Evolutionary conservation across 2,797 vertebrate species (phyloP), one percentile per base, ranked within the genome.

Genomic region (Mastacembelus armatus): DNA sequence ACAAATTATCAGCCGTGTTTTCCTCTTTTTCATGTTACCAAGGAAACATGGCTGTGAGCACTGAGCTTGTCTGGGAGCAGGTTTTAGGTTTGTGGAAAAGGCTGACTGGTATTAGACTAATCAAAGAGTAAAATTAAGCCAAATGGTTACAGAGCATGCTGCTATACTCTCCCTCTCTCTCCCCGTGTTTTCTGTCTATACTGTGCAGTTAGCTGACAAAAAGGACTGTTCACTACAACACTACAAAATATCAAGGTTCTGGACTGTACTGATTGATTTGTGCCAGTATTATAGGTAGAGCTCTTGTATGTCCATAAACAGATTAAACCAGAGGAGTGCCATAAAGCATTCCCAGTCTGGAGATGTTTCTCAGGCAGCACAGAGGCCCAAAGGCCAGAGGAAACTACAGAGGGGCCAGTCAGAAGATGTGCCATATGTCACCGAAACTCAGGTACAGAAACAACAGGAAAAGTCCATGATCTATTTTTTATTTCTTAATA

Each of bases 371-470:
- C 94, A 95, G 83, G 93, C 94, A 0, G 71, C 86, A 9, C 92
- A 92, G 58, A 93, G 85, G 5, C 94, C 95, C 60, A 93, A 84
- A 55, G 90, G 88, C 65, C 91, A 91, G 15, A 93, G 93, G 58
- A 91, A 87, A 32, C 90, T 96, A 44, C 95, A 96, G 48, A 79
- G 94, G 56, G 96, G 95, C 60, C 95, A 92, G 80, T 98, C 96
- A 0, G 95, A 95, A 50, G 96, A 98, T 50, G 93, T 95, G 68
- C 91, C 94, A 35, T 72, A 55, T 39, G 66, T 71, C 40, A 43
- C 36, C 38, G 78, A 75, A 85, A 82, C 89, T 78, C 92, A 93
- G 91, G 93, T 94, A 91, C 29, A 15, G 26, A 7, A 7, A 21
- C 26, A 55, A 30, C 19, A 7, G 14, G 8, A 26, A 29, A 16